Evolutionary conservation across 2,797 vertebrate species (phyloP).

Genomic region (Spatula clypeata): DNA sequence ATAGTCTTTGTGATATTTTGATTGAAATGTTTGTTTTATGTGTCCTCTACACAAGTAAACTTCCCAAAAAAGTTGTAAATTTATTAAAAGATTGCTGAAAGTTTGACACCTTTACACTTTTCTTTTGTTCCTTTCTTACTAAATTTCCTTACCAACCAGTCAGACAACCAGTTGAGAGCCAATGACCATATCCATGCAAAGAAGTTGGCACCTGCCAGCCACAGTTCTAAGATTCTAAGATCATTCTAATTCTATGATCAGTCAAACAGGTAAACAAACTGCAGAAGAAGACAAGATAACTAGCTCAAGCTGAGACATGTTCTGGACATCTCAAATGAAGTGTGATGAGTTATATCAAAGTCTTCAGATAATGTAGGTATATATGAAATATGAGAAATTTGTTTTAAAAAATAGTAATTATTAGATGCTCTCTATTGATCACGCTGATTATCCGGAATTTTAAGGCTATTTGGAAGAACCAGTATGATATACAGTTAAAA

Average conservation of each 20-base stretch:
- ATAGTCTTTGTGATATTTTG: not conserved
- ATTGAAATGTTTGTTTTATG: not conserved
- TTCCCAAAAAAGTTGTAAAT: not conserved
- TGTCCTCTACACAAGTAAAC: not conserved
- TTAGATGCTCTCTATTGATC: not conserved
- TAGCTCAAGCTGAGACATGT: not conserved
- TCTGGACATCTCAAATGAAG: not conserved
- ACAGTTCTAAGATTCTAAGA: not conserved
- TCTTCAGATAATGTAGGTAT: not conserved
- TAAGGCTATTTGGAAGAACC: not conserved
- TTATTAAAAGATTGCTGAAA: not conserved
- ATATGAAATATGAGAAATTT: not conserved
- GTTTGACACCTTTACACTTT: not conserved
- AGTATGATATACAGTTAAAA: not conserved
- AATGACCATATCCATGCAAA: not conserved
- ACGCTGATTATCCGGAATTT: not conserved
- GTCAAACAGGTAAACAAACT: not conserved
- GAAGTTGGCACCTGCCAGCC: not conserved
- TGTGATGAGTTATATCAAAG: not conserved
- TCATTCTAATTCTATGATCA: not conserved
- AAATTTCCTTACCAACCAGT: not conserved
- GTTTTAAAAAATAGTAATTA: not conserved
- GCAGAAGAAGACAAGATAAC: not conserved
- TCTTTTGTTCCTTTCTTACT: not conserved
- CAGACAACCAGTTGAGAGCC: not conserved